A percentile compares a stretch with the other conserved stretches of the same genome.
phyloP scores from a whole-genome alignment of 1,140 invertebrate species.

The Drosophila jambulina region DNA sequence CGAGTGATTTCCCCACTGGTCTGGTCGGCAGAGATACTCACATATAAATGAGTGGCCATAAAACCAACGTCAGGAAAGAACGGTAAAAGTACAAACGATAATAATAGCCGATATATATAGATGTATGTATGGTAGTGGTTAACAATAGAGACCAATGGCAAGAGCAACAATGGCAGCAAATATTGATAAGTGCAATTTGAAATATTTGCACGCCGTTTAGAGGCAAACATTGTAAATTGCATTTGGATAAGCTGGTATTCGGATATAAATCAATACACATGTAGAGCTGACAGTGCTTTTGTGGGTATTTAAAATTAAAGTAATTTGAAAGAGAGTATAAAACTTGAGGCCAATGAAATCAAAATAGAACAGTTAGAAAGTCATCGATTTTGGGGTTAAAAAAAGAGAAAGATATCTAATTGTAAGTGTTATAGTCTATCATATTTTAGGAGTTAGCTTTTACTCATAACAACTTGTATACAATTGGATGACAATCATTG shows the following conservation, averaged over 20 bases:
- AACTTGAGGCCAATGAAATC: neutral
- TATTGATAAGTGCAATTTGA: conserved; percentile 44
- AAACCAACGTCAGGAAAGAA: conserved; percentile 36
- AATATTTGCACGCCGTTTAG: conserved; percentile 44
- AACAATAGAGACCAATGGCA: conserved; percentile 32
- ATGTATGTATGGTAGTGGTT: neutral
- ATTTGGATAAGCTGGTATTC: conserved; percentile 27
- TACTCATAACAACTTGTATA: no score
- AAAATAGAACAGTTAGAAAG: no score
- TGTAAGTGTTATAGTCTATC: no score
- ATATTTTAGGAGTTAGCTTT: no score
- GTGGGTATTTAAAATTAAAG: neutral
- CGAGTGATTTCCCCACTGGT: conserved; percentile 37
- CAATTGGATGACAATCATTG: no score
- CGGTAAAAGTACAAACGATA: conserved; percentile 57
- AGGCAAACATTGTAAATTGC: conserved; percentile 24
- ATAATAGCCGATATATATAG: conserved; percentile 35
- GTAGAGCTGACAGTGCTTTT: neutral
- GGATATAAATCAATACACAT: conserved; percentile 4
- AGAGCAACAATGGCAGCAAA: conserved; percentile 41
- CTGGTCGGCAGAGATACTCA: neutral
- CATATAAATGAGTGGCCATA: conserved; percentile 28
- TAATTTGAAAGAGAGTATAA: neutral
- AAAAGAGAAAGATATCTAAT: no score
- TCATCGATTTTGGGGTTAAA: no score